phyloP scores from a whole-genome alignment of 2,113 vertebrate species.

The Nettapus auritus region DNA sequence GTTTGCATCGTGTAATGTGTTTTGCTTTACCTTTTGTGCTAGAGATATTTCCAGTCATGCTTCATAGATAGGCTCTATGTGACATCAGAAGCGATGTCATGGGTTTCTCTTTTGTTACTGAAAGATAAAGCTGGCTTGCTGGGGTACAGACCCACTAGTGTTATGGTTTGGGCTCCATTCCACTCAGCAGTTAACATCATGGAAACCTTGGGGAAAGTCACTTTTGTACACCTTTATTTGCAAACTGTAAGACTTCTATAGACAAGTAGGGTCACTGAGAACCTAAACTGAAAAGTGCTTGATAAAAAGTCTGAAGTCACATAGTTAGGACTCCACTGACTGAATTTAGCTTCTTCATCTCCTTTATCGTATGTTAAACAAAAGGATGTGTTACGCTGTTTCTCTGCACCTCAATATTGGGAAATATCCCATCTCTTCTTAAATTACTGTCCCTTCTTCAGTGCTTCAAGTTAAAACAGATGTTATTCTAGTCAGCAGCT shows the following conservation, averaged over 20 bases:
- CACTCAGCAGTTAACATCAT: neutral
- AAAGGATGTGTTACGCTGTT: neutral
- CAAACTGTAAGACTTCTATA: neutral
- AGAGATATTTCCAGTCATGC: neutral
- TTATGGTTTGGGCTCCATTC: neutral
- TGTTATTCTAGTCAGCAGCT: neutral
- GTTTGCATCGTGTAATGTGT: neutral
- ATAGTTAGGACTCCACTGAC: neutral
- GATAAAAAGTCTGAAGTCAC: neutral
- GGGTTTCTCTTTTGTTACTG: neutral
- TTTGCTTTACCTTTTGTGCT: neutral
- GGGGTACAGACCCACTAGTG: neutral
- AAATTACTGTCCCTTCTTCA: neutral
- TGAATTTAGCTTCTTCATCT: neutral
- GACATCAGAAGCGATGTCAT: neutral
- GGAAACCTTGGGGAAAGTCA: neutral
- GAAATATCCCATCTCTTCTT: neutral
- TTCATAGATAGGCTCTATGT: neutral
- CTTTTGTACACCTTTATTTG: neutral
- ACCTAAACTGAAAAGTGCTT: neutral
- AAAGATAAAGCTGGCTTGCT: neutral
- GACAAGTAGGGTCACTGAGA: neutral
- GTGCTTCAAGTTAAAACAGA: neutral
- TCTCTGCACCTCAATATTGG: neutral
- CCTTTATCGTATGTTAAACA: neutral